These are phyloP conservation scores for Venusia cambrica DNA, from an alignment of 2,888 invertebrate species.

Conservation along the genomic window DNA sequence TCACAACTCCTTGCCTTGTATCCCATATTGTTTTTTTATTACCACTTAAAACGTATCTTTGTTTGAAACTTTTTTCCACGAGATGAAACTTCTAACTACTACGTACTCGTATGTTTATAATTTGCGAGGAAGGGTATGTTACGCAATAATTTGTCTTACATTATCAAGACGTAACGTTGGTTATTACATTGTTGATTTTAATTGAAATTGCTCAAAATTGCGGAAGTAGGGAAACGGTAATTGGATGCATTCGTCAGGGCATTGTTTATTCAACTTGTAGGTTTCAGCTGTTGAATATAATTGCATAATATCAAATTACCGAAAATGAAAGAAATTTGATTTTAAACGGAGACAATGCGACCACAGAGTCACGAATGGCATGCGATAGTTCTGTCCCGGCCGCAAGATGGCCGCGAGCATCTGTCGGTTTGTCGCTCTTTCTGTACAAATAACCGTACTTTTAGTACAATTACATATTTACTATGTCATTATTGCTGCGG, in stretches of 20 bases:
- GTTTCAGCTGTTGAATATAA: slow-evolving; percentile 53
- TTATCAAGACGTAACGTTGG: slow-evolving; percentile 10
- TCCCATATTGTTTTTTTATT: slow-evolving; percentile 51
- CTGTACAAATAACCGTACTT: slow-evolving; percentile 64
- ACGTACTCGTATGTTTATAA: slow-evolving; percentile 18
- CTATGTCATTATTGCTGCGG: slow-evolving; percentile 66
- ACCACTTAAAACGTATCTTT: slow-evolving; percentile 38
- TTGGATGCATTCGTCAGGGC: slow-evolving; percentile 41
- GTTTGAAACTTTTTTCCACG: slow-evolving; percentile 31
- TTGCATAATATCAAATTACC: slow-evolving; percentile 53
- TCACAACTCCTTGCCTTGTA: slow-evolving; percentile 50
- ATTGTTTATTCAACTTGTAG: slow-evolving; percentile 47
- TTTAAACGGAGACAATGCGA: slow-evolving; percentile 71
- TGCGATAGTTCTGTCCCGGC: slow-evolving; percentile 54
- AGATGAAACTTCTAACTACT: slow-evolving; percentile 21
- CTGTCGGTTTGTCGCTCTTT: slow-evolving; percentile 77
- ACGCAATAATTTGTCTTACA: slow-evolving; percentile 9
- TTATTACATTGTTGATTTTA: slow-evolving; percentile 22
- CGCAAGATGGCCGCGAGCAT: slow-evolving; percentile 76
- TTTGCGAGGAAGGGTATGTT: slow-evolving; percentile 3
- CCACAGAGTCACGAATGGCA: slow-evolving; percentile 70
- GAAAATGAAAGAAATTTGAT: slow-evolving; percentile 58
- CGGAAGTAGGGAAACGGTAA: slow-evolving; percentile 31
- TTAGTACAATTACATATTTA: slow-evolving; percentile 62
- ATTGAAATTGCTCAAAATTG: slow-evolving; percentile 25